Base-by-base conservation (phyloP, 1,140 invertebrate species). In the Armadillidium nasatum region DNA sequence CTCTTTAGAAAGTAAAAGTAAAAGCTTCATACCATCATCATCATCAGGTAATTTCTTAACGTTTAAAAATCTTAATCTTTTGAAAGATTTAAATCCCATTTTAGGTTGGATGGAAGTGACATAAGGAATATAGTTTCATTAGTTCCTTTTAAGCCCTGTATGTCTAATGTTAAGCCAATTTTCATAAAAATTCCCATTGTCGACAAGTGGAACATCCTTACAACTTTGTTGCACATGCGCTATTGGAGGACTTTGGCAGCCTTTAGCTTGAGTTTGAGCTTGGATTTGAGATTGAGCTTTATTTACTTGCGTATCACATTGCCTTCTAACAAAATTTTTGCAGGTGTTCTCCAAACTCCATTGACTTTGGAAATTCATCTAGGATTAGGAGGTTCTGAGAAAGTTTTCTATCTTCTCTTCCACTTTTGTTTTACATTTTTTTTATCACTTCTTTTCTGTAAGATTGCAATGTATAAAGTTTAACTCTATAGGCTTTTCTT, bases 1-100 rank as follows among this genome's bases (percentile, higher is more conserved):
- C 22, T 67, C 74, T 45, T 67, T 70, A 1, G 33, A 67, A 44
- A 69, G 44, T 21, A 71, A 33, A 60, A 76, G 67, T 43, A 70
- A n/a, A n/a, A n/a, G 70, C 15, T 44, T 60, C 22, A 74, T 67
- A 13, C 73, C 73, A 50, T 50, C 46, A 9, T 50, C 9, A 50
- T n/a, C n/a, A n/a, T n/a, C n/a, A n/a, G 15, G 46, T 10, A 50
- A 15, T 50, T 50, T 50, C 46, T 50, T 50, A 50, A 50, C 15
- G 46, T 50, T 50, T 15, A 50, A 15, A 50, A 10, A 50, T 10
- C 9, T 50, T 9, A 10, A 15, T 10, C 9, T 50, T 15, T 50
- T 15, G 15, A 10, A 50, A 15, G 46, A 50, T 15, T 15, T 9
- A 15, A 15, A 50, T 9, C 9, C 46, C 46, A 50, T 10, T 15